These are phyloP conservation scores for Bombus terrestris DNA, from an alignment of 1,140 invertebrate genomes.

Conservation along the genomic window DNA sequence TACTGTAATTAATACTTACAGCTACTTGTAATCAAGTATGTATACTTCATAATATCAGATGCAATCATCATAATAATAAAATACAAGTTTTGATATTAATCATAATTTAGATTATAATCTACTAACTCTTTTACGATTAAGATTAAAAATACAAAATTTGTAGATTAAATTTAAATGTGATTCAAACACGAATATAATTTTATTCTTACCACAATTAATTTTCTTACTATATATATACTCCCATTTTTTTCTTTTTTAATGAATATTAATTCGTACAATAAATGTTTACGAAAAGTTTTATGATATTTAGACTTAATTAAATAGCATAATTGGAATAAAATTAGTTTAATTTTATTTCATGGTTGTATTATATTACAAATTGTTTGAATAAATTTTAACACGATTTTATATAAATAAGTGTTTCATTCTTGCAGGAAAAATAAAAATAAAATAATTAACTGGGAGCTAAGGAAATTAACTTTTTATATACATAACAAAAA, in stretches of 20 bases:
- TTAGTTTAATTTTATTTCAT: background rate
- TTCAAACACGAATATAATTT: background rate
- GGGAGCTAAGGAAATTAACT: background rate
- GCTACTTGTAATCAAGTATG: background rate
- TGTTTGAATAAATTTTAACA: background rate
- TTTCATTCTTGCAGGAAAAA: constrained; percentile 38
- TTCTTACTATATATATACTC: background rate
- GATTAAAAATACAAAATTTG: background rate
- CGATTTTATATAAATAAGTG: background rate
- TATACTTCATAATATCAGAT: background rate
- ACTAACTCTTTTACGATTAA: background rate
- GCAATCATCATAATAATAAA: background rate
- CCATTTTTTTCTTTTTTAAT: background rate
- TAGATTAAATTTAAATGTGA: background rate
- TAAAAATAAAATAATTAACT: background rate
- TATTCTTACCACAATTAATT: background rate
- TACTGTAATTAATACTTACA: background rate
- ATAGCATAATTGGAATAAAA: background rate
- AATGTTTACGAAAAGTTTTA: background rate
- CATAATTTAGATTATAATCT: background rate
- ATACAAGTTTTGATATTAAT: background rate
- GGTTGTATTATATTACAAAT: background rate
- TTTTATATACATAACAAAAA: constrained; percentile 3
- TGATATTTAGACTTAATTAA: background rate
- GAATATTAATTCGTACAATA: background rate